phyloP scores from a whole-genome alignment of 1,140 invertebrate genomes.

The Tetranychus cinnabarinus region DNA sequence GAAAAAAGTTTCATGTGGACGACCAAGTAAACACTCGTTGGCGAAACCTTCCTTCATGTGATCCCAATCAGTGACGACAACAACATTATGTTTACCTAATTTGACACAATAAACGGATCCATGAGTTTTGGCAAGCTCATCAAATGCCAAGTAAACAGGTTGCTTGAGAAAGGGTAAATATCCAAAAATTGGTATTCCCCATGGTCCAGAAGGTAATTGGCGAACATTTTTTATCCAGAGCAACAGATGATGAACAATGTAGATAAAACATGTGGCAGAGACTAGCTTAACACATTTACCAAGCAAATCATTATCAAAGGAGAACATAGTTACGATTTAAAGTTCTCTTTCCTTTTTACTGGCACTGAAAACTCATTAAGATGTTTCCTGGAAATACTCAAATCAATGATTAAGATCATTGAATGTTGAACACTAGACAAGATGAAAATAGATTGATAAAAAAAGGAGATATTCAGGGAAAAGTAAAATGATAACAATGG shows the following conservation, averaged over 20 bases:
- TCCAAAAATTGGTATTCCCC: conserved; percentile 11
- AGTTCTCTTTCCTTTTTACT: too few species aligned
- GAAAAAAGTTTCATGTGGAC: conserved; percentile 1
- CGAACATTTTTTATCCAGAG: background rate
- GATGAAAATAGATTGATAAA: too few species aligned
- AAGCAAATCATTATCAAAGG: too few species aligned
- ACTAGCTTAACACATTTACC: too few species aligned
- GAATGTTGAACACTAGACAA: too few species aligned
- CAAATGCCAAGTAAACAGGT: conserved; percentile 1
- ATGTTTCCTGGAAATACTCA: too few species aligned
- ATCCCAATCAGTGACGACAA: conserved; percentile 10
- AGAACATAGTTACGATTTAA: too few species aligned
- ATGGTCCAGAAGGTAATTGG: conserved; percentile 4
- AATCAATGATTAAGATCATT: too few species aligned
- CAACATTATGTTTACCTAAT: conserved; percentile 8
- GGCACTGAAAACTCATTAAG: too few species aligned
- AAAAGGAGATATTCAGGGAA: too few species aligned
- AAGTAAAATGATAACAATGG: too few species aligned
- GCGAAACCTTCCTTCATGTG: conserved; percentile 8
- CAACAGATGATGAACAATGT: background rate
- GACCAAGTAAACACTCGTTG: conserved; percentile 6
- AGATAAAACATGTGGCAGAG: too few species aligned
- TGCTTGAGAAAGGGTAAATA: conserved; percentile 11
- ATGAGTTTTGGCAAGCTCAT: conserved; percentile 7
- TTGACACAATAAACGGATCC: conserved; percentile 7